A percentile compares a stretch with the other conserved stretches of the same genome.
These are phyloP conservation scores for Manduca sexta DNA, from an alignment of 1,140 invertebrate genomes.

Conservation along the genomic window DNA sequence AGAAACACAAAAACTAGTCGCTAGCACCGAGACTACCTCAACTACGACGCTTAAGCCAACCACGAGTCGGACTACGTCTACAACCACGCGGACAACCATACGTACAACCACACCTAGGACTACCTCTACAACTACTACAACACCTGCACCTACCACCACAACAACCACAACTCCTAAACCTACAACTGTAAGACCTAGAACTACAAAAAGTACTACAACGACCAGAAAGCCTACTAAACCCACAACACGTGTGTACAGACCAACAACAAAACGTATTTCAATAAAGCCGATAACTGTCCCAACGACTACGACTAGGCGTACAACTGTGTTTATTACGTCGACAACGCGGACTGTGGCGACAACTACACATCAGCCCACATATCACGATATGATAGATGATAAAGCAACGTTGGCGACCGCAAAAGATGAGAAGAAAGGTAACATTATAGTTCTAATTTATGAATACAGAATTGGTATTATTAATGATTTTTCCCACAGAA, in stretches of 20 bases:
- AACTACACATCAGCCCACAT: neutral
- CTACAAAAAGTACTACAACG: slow-evolving; percentile 8
- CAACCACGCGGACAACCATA: slow-evolving; percentile 8
- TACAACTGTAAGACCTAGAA: slow-evolving; percentile 1
- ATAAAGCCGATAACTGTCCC: neutral
- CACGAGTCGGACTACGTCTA: slow-evolving; percentile 8
- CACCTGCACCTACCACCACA: slow-evolving; percentile 2
- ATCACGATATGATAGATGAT: neutral
- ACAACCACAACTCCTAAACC: slow-evolving; percentile 6
- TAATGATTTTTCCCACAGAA: too few relatives aligned
- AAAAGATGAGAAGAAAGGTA: neutral
- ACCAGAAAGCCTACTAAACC: slow-evolving; percentile 1
- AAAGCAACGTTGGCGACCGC: too few relatives aligned
- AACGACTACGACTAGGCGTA: neutral
- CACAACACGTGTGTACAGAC: neutral
- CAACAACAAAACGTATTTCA: neutral
- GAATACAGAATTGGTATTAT: too few relatives aligned
- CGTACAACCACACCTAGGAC: slow-evolving; percentile 9
- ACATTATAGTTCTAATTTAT: neutral
- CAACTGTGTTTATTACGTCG: neutral
- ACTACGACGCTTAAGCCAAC: slow-evolving; percentile 15
- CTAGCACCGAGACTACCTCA: slow-evolving; percentile 20
- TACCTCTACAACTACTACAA: slow-evolving; percentile 12
- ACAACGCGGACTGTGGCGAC: neutral
- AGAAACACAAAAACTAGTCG: slow-evolving; percentile 43